Base-by-base conservation (phyloP, 2,888 invertebrate species). In the Piscicola geometra region DNA sequence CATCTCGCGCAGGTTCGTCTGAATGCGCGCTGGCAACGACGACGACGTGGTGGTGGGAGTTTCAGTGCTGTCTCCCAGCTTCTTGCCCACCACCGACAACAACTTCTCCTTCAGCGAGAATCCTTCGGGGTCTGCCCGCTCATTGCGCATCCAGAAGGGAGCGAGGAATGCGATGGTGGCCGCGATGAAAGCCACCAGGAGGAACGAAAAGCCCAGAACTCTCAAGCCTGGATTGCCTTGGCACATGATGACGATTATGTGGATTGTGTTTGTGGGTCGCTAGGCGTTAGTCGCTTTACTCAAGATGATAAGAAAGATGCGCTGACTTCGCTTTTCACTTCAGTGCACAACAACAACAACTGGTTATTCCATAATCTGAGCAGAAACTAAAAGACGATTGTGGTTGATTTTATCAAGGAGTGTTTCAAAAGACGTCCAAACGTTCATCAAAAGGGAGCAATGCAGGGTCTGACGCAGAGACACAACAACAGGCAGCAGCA, bases 131-230 rank as follows among this genome's bases (percentile, higher is more conserved):
- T 73, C 73, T 64, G 73, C 73, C 33, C 64, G 56, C 32, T 35
- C 56, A 30, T 73, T 73, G 9, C 73, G 60, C 12, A 73, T 71
- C 77, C 77, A 77, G 76, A 77, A 77, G 76, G 75, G 76, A 1
- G 73, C 56, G 30, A 77, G 12, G 66, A 77, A 75, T 18, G 71
- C 74, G 28, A 77, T 28, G 56, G 15, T n/a, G 33, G 68, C 47
- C 3, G 75, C 70, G 33, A 77, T 1, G 71, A 76, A 71, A 25
- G 76, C 74, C 33, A 77, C 41, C 35, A 77, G 33, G 28, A 77
- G 75, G 50, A 77, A 70, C 28, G 77, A n/a, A 32, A 76, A 71
- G 28, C 72, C 74, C 9, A 76, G n/a, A 28, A 76, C 30, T 47
- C 75, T 76, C 2, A 77, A 64, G 9, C 74, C 64, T 66, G 77